phyloP scores from a whole-genome alignment of 2,888 invertebrate genomes.

The Lasius platythorax region DNA sequence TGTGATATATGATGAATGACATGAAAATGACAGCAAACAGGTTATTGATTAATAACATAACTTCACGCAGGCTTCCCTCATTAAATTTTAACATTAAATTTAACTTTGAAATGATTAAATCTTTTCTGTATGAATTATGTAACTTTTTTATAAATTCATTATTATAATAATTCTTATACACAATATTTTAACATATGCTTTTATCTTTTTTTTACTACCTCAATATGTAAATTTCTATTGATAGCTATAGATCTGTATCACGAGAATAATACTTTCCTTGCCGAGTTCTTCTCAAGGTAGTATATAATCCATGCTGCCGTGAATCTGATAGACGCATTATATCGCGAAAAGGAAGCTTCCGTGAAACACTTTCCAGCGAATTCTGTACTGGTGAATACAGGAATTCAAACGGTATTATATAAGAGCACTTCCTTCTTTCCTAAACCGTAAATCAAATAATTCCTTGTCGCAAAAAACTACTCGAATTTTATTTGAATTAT shows the following conservation, averaged over 20 bases:
- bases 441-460: constrained; percentile 47
- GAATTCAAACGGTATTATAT: constrained; percentile 68
- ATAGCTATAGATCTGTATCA: background rate
- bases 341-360: constrained; percentile 64
- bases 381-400: constrained; percentile 56
- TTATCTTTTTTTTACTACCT: constrained; percentile 10
- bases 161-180: background rate
- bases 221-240: constrained; percentile 12
- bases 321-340: constrained; percentile 65
- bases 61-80: background rate
- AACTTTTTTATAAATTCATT: background rate
- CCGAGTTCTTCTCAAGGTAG: constrained; percentile 58
- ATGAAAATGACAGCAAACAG: background rate
- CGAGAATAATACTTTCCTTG: constrained; percentile 53
- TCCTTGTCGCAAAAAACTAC: constrained; percentile 22
- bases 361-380: constrained; percentile 71
- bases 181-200: background rate
- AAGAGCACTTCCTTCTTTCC: constrained; percentile 63
- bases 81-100: background rate
- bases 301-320: constrained; percentile 53
- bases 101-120: background rate
- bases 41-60: constrained; percentile 1
- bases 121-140: background rate
- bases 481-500: background rate
- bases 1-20: background rate